Evolutionary conservation across 2,113 vertebrate genomes (phyloP), one percentile per base, ranked within the genome.

Genomic region (Larimichthys polyactis): DNA sequence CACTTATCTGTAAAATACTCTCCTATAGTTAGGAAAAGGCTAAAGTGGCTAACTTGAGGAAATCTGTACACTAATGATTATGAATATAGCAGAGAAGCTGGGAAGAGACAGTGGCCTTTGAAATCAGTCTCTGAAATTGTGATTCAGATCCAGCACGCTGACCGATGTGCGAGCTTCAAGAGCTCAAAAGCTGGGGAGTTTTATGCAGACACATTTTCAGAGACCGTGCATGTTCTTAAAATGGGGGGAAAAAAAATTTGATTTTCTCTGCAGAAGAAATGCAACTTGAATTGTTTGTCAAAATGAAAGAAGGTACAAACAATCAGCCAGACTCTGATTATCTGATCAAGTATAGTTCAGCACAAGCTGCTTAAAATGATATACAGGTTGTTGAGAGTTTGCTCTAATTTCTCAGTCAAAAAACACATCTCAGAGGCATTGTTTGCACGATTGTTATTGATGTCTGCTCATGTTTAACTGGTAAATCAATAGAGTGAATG

Each of bases 41-140:
- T 24, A 1, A 63, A 72, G 63, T 36, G 71, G 71, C 55, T 79
- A 78, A 75, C 65, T 71, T 72, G 74, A 62, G 52, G 51, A 79
- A 52, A 85, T 81, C 55, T 82, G 68, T 0, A 17, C 27, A 0
- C 57, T 80, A 86, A 91, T 83, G 79, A 86, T 90, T 84, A 90
- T 87, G 59, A 92, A 90, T 85, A 81, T 82, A 71, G 46, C 24
- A 0, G 19, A 83, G 54, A 79, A 3, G 71, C 49, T 60, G 54
- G 52, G 73, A 79, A 40, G 70, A 75, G 40, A 80, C 74, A 58
- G 49, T 75, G 40, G 49, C 63, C 66, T 88, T 75, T 52, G 57
- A 81, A 88, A 86, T 65, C 43, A 71, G 59, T 76, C 32, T 76
- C n/a, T 55, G 73, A 84, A 65, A 80, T 46, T 46, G 44, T 46